Conservation (phyloP, 1,140 invertebrate genomes). For the Ganaspis sp. region DNA sequence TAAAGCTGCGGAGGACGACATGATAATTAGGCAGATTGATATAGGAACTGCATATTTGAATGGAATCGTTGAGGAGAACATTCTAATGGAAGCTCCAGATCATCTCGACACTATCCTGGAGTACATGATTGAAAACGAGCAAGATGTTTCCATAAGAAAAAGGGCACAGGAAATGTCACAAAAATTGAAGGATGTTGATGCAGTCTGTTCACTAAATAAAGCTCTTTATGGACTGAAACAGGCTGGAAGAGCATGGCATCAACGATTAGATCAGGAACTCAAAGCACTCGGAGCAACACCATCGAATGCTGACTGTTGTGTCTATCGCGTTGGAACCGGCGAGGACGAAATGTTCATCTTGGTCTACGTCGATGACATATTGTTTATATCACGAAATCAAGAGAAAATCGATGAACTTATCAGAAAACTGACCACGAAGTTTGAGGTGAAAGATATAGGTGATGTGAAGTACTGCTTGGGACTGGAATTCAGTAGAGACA, state of each 20-base stretch:
- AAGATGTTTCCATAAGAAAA: background rate
- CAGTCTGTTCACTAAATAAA: background rate
- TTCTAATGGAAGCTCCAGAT: too few species aligned
- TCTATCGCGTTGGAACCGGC: background rate
- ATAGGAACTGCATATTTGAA: too few species aligned
- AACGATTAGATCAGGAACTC: background rate
- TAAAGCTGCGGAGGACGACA: background rate
- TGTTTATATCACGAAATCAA: background rate
- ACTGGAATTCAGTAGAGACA: background rate
- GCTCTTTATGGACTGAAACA: background rate
- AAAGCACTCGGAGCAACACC: background rate
- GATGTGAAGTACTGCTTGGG: background rate
- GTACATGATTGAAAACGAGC: too few species aligned
- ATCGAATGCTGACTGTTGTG: background rate
- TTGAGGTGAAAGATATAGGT: background rate
- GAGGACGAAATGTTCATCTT: background rate
- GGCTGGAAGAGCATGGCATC: background rate
- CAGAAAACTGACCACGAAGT: background rate
- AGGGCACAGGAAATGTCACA: background rate
- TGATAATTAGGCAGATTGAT: too few species aligned
- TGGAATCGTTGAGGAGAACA: too few species aligned
- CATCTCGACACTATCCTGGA: too few species aligned
- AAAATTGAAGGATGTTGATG: background rate
- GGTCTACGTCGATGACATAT: background rate
- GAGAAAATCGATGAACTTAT: background rate